These are phyloP conservation scores for Colletes gigas DNA, from an alignment of 1,140 invertebrate genomes.

Conservation along the genomic window DNA sequence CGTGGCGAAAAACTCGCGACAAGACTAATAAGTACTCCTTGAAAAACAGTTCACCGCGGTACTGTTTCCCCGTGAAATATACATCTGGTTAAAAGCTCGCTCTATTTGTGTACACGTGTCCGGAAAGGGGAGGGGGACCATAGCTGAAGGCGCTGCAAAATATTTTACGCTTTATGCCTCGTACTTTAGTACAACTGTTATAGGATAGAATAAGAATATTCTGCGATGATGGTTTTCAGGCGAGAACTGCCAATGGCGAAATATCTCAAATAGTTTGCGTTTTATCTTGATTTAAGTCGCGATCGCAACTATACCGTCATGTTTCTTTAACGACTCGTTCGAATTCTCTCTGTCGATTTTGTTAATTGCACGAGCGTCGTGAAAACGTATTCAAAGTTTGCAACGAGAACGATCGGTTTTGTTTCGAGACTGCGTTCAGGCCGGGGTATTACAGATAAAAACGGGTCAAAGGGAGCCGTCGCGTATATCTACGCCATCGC, in stretches of 20 bases:
- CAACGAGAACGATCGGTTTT: no score
- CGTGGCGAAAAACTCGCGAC: background rate
- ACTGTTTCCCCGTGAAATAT: slow-evolving; percentile 21
- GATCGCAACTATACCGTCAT: no score
- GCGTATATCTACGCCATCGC: background rate
- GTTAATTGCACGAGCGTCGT: background rate
- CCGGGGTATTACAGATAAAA: background rate
- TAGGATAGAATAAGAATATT: slow-evolving; percentile 13
- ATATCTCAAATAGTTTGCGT: no score
- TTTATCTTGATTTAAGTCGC: no score
- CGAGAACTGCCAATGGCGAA: no score
- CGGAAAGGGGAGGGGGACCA: background rate
- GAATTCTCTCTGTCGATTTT: background rate
- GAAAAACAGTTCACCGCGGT: background rate
- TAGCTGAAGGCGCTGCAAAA: slow-evolving; percentile 18
- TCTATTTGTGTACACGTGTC: background rate
- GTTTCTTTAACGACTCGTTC: no score
- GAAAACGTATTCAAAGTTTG: background rate
- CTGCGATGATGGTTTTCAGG: background rate
- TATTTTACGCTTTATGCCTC: slow-evolving; percentile 27
- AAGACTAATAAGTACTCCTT: background rate
- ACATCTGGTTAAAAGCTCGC: slow-evolving; percentile 35
- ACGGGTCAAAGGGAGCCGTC: background rate
- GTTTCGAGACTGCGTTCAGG: no score
- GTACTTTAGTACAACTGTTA: slow-evolving; percentile 10